Evolutionary conservation across 2,888 invertebrate genomes (phyloP), one percentile per base, ranked within the genome.

Genomic region (Sphinx pinastri): DNA sequence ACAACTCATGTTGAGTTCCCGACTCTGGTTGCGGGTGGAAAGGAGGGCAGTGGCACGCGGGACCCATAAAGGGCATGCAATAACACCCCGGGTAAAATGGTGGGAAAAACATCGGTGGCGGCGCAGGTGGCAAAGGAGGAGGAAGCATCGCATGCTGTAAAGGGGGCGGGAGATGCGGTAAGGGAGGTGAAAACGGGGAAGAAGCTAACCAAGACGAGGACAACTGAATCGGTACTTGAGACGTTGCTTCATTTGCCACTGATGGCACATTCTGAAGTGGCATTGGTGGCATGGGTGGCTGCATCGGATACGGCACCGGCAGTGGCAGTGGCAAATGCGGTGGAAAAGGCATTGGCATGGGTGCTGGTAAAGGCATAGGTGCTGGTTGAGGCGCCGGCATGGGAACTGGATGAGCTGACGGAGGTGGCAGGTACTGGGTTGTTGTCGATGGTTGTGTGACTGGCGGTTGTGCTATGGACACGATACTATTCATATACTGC

Each of bases 301-400:
- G 58, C 10, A 68, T n/a, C 0, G 38, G 4, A 0, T 25, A 25
- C 4, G 19, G 58, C 7, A 68, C 11, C 0, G 45, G 4, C 72
- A 0, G 87, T 3, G 75, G 70, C 2, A 84, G 84, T 8, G 85
- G 2, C 2, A 25, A 25, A 25, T 1, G 83, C 8, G 79, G 0
- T 84, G 85, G 58, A 88, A 89, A 13, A 55, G 55, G 55, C 55
- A 19, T 55, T 4, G 57, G 19, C 13, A 57, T 51, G 51, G 51
- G 51, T 11, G 51, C 11, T 5, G 25, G 13, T 25, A 57, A 25
- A 7, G 57, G 19, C 57, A 57, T 16, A 4, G 57, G 57, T 4
- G 25, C 13, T 25, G 10, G 12, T 13, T 11, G 19, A 12, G 57
- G 19, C 6, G 6, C 13, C 13, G 57, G 57, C 57, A 57, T 8